Percentiles rank a stretch among this genome's conserved stretches.
These are phyloP conservation scores for Sebastes hubbsi DNA, from an alignment of 2,797 vertebrate species.

Conservation along the genomic window DNA sequence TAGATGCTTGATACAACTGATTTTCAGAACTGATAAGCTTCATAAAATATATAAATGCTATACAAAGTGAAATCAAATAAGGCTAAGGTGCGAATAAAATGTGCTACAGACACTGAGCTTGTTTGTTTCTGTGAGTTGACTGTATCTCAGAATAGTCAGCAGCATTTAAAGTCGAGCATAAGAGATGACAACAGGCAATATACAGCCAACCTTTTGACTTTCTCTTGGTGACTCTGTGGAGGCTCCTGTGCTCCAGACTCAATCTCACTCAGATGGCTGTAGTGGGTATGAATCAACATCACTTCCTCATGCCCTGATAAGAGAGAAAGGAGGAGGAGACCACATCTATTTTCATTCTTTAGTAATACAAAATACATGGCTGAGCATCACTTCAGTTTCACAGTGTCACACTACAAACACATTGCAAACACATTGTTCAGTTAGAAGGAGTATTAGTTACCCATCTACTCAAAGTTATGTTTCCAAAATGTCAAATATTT, in stretches of 20 bases:
- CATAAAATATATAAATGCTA: background rate
- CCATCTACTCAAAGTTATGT: background rate
- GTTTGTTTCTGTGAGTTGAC: background rate
- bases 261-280: slow-evolving; percentile 76
- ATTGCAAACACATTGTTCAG: background rate
- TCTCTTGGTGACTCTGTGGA: slow-evolving; percentile 37
- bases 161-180: background rate
- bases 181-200: background rate
- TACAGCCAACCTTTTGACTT: slow-evolving; percentile 47
- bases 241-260: slow-evolving; percentile 41
- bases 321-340: background rate
- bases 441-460: background rate
- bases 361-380: background rate
- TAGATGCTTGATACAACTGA: background rate
- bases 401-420: background rate
- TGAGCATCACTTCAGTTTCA: background rate
- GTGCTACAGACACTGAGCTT: background rate
- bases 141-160: background rate
- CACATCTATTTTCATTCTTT: background rate
- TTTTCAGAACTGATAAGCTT: background rate
- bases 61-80: background rate
- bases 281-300: slow-evolving; percentile 83
- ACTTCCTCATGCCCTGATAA: slow-evolving; percentile 77
- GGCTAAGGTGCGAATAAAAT: background rate
- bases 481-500: background rate